phyloP scores from a whole-genome alignment of 2,113 vertebrate genomes.

The Acinonyx jubatus region DNA sequence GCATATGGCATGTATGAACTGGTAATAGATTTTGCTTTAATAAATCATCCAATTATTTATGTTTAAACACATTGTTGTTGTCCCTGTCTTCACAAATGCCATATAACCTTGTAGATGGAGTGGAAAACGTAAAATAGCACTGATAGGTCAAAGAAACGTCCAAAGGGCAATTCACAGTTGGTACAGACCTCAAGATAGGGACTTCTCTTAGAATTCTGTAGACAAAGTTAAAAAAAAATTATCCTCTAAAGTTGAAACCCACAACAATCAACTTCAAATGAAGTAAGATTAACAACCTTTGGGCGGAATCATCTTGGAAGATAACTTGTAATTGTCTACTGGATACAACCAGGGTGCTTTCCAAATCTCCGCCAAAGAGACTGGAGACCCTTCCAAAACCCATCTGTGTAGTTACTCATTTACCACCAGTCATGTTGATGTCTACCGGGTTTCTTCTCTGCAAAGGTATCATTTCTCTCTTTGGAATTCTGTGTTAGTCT shows the following conservation, averaged over 20 bases:
- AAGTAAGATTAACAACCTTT: not conserved
- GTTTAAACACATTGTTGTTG: not conserved
- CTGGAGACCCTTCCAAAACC: not conserved
- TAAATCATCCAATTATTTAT: not conserved
- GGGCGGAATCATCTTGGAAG: not conserved
- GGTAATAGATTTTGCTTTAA: not conserved
- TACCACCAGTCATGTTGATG: not conserved
- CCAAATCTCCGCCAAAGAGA: not conserved
- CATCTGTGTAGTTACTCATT: not conserved
- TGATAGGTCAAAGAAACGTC: not conserved
- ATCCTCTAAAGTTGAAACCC: not conserved
- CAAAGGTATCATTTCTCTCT: not conserved
- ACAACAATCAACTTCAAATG: not conserved
- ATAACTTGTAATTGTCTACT: not conserved
- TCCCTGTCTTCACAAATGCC: not conserved
- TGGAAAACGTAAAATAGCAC: not conserved
- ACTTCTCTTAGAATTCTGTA: not conserved
- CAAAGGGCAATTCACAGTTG: not conserved
- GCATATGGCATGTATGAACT: not conserved
- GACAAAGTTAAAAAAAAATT: not conserved
- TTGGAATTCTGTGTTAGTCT: not conserved
- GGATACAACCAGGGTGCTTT: not conserved
- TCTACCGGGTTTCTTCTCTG: not conserved
- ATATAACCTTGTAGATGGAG: not conserved
- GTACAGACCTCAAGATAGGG: not conserved